Conservation (phyloP, 2,888 invertebrate genomes). For the Noctua comes region DNA sequence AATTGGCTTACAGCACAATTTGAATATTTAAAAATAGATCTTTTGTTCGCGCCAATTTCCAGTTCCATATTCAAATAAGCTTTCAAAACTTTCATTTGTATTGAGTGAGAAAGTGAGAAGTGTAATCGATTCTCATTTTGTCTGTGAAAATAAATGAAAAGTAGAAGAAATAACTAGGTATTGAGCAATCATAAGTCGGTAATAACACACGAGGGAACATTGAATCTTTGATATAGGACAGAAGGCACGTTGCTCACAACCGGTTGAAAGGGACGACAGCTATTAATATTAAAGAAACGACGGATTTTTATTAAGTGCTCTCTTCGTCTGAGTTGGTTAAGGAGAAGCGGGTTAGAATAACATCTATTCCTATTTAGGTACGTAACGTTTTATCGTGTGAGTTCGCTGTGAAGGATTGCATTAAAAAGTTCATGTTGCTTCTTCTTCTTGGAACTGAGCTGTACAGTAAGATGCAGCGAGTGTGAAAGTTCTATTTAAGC, state of each 20-base stretch:
- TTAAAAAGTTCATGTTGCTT: slow-evolving; percentile 5
- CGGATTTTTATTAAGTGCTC: slow-evolving; percentile 38
- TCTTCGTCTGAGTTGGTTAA: slow-evolving; percentile 2
- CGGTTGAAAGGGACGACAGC: slow-evolving; percentile 5
- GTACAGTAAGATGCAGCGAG: not conserved
- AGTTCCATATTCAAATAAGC: slow-evolving; percentile 9
- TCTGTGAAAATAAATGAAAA: slow-evolving; percentile 17
- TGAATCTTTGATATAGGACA: slow-evolving; percentile 41
- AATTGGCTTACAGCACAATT: not conserved
- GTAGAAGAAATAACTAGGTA: not conserved
- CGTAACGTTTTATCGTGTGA: slow-evolving; percentile 4
- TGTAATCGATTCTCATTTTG: slow-evolving; percentile 1
- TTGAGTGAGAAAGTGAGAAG: not conserved
- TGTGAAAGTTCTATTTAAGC: not conserved
- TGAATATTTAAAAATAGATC: not conserved
- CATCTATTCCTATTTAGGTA: slow-evolving; percentile 10
- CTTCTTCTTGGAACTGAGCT: not conserved
- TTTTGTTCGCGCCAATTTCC: not conserved
- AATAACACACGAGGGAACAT: slow-evolving; percentile 24
- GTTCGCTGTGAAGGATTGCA: not conserved
- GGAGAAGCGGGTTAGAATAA: slow-evolving; percentile 5
- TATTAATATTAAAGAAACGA: slow-evolving; percentile 29
- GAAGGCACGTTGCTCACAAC: slow-evolving; percentile 16
- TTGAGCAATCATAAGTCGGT: slow-evolving; percentile 29
- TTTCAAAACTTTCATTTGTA: slow-evolving; percentile 3